These are phyloP conservation scores for Stichodactyla helianthus DNA, from an alignment of 64 coral and sea anemone genomes.

Conservation along the genomic window DNA sequence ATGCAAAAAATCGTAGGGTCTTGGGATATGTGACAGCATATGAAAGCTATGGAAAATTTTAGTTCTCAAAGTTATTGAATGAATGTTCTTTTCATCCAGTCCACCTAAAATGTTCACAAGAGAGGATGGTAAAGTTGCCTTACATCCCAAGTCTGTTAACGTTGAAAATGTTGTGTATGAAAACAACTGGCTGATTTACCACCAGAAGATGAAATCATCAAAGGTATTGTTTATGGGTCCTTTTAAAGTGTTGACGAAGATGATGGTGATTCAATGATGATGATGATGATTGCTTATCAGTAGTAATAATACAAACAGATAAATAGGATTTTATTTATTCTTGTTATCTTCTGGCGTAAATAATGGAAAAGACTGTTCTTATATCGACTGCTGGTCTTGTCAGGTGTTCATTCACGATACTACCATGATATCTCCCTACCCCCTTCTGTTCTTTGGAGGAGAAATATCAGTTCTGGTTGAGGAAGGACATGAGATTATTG, in stretches of 20 bases:
- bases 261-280: not conserved
- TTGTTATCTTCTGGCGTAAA: too few species aligned
- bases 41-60: too few species aligned
- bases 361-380: not conserved
- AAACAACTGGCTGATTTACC: slow-evolving; percentile 95
- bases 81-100: slow-evolving; percentile 20
- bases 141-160: slow-evolving; percentile 93
- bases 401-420: slow-evolving; percentile 53
- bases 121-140: slow-evolving; percentile 68
- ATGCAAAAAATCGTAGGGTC: too few species aligned
- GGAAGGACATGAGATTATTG: slow-evolving; percentile 70
- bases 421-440: slow-evolving; percentile 86
- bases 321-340: too few species aligned
- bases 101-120: slow-evolving; percentile 73
- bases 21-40: too few species aligned
- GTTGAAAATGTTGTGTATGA: slow-evolving; percentile 50
- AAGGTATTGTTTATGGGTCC: slow-evolving; percentile 37
- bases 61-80: not conserved
- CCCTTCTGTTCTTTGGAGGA: slow-evolving; percentile 96
- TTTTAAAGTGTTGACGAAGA: not conserved
- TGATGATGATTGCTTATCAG: not conserved
- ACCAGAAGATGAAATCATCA: slow-evolving; percentile 83
- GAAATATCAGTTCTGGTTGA: slow-evolving; percentile 71
- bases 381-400: not conserved
- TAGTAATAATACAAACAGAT: too few species aligned